phyloP scores from a whole-genome alignment of 1,140 invertebrate genomes.

The Babylonia areolata region DNA sequence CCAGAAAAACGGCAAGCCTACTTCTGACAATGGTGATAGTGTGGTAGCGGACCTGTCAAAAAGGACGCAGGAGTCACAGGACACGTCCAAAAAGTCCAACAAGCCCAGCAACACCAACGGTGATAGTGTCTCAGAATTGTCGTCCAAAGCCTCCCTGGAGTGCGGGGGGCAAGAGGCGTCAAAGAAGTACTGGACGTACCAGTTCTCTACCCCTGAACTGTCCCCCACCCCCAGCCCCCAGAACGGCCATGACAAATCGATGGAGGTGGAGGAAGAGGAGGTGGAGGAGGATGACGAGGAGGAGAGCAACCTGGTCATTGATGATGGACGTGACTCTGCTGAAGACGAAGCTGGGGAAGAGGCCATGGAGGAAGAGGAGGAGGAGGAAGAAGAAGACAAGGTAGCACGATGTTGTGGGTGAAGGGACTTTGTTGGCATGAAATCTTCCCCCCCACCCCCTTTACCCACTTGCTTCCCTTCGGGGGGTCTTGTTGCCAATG shows the following conservation, averaged over 20 bases:
- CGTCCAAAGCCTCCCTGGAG: neutral
- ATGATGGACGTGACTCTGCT: neutral
- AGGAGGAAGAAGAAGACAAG: slow-evolving; percentile 35
- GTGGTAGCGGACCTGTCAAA: neutral
- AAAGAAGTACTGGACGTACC: slow-evolving; percentile 35
- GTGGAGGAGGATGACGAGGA: neutral
- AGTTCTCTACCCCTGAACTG: slow-evolving; percentile 33
- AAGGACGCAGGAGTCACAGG: neutral
- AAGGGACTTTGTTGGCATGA: slow-evolving; percentile 33
- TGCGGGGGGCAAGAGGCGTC: neutral
- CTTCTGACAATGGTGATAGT: neutral
- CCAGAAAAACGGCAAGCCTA: neutral
- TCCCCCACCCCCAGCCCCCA: slow-evolving; percentile 18
- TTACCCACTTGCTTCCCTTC: slow-evolving; percentile 29
- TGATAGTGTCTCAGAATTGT: neutral
- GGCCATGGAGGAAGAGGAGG: neutral
- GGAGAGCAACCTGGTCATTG: slow-evolving; percentile 13
- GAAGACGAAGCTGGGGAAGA: neutral
- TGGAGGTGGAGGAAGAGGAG: neutral
- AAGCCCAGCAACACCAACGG: neutral
- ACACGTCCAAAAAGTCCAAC: neutral
- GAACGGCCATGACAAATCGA: neutral
- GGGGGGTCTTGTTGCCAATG: slow-evolving; percentile 8
- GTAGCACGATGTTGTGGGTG: slow-evolving; percentile 31
- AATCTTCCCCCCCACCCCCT: slow-evolving; percentile 9